Evolutionary conservation across 2,113 vertebrate genomes (phyloP), one percentile per base, ranked within the genome.

Genomic region (Trogon melanurus): DNA sequence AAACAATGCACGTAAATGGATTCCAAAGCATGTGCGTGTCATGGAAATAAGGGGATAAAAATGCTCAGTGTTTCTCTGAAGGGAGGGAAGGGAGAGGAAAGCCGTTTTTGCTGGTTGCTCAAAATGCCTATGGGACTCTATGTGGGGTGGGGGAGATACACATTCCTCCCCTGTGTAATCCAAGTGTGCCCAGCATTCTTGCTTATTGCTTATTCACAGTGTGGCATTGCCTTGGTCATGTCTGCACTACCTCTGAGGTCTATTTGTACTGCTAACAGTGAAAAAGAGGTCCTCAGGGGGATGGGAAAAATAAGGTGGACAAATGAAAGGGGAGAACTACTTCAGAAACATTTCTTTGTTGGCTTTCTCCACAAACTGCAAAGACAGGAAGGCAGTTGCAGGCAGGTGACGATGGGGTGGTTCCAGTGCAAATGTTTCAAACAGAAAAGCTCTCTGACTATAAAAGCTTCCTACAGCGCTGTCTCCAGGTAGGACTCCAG

Each of bases 1-100:
- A 88, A 95, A 97, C 96, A 97, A 96, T 86, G 74, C 85, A 89
- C 91, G 75, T 85, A 94, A 97, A 93, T 85, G 85, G 91, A 92
- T 95, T 96, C 86, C 91, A 95, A 95, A 95, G 91, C 71, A 95
- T 79, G 81, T 76, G 81, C 36, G 3, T 94, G 79, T 94, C 92
- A 94, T 86, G 93, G 91, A 92, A 97, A 95, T 89, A 79, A 76
- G 75, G 87, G 89, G 79, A 93, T 95, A 94, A 95, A 94, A 92
- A 85, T 85, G 61, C 76, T 76, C 83, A 86, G 60, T 36, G 86
- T 89, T 94, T 92, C 89, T 92, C 64, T 85, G 85, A 93, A 78
- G 60, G 57, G 34, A 85, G 89, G 51, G 66, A 87, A 88, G 22
- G 79, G 66, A 94, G 32, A 38, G 47, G 48, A 94, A 95, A 94